Conservation (phyloP, 1,140 invertebrate genomes). For the Drosophila repletoides region DNA sequence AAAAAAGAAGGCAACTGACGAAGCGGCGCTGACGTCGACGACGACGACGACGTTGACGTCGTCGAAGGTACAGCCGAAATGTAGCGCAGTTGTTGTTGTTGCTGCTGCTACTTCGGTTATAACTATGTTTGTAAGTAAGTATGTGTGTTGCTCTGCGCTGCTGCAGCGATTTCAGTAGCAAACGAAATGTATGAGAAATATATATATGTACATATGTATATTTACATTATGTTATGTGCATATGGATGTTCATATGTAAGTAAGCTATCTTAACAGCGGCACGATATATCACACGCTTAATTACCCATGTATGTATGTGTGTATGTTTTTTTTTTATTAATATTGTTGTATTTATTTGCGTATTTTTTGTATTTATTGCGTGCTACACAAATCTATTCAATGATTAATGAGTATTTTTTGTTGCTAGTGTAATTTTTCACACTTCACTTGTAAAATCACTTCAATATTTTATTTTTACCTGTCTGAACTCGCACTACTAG, state of each 20-base stretch:
- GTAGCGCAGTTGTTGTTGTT: slow-evolving; percentile 38
- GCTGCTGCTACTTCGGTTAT: slow-evolving; percentile 43
- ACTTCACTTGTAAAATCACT: slow-evolving; percentile 37
- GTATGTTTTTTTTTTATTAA: too few species aligned
- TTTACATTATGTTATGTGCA: too few species aligned
- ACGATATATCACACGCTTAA: slow-evolving; percentile 28
- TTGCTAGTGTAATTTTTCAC: slow-evolving; percentile 50
- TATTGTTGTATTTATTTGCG: too few species aligned
- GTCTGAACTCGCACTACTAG: slow-evolving; percentile 92
- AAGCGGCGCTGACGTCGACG: not conserved
- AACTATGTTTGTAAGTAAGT: slow-evolving; percentile 37
- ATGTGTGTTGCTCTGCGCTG: slow-evolving; percentile 34
- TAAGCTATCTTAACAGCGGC: slow-evolving; percentile 17
- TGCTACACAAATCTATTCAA: slow-evolving; percentile 17
- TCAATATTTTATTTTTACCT: slow-evolving; percentile 84
- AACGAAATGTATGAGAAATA: slow-evolving; percentile 38
- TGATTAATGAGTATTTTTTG: slow-evolving; percentile 47
- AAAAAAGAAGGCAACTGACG: slow-evolving; percentile 56
- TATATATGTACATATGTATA: slow-evolving; percentile 5
- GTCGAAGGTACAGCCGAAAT: slow-evolving; percentile 48
- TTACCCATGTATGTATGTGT: slow-evolving; percentile 32
- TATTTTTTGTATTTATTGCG: slow-evolving; percentile 44
- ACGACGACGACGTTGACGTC: not conserved
- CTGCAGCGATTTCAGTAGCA: slow-evolving; percentile 30
- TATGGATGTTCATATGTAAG: slow-evolving; percentile 3